A percentile compares a stretch with the other conserved stretches of the same genome.
Evolutionary conservation across 2,888 invertebrate genomes (phyloP).

Genomic region (Mystacides longicornis): DNA sequence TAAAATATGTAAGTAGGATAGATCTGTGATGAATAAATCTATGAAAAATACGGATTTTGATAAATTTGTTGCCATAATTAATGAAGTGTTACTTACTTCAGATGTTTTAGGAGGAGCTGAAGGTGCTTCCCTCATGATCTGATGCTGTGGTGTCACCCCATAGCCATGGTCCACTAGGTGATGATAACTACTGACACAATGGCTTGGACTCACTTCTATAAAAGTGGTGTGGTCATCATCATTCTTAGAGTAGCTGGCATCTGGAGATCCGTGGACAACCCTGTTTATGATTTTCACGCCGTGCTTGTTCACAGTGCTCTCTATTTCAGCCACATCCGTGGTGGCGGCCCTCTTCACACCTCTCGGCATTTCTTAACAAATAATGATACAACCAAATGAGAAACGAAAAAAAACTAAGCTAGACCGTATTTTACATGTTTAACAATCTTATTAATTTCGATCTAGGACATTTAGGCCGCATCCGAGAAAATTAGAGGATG

Average conservation of each 20-base stretch:
- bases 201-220: conserved; percentile 43
- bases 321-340: conserved; percentile 46
- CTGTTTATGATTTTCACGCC: conserved; percentile 17
- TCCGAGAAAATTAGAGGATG: conserved; percentile 18
- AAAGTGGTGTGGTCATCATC: conserved; percentile 48
- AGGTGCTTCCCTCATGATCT: conserved; percentile 52
- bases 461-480: neutral
- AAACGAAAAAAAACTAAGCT: neutral
- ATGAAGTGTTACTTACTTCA: conserved; percentile 38
- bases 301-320: conserved; percentile 37
- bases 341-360: conserved; percentile 50
- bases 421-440: neutral
- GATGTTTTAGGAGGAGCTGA: conserved; percentile 51
- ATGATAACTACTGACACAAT: conserved; percentile 58
- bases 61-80: neutral
- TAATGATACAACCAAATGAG: neutral
- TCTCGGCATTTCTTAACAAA: conserved; percentile 47
- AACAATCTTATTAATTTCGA: neutral
- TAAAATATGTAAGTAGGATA: too few relatives aligned
- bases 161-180: conserved; percentile 83
- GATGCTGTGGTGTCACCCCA: conserved; percentile 71
- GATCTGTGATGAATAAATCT: neutral
- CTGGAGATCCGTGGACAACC: conserved; percentile 24
- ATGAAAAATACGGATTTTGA: neutral
- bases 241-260: conserved; percentile 15